Conservation (phyloP, 2,113 vertebrate genomes). For the Chaenogobius annularis region DNA sequence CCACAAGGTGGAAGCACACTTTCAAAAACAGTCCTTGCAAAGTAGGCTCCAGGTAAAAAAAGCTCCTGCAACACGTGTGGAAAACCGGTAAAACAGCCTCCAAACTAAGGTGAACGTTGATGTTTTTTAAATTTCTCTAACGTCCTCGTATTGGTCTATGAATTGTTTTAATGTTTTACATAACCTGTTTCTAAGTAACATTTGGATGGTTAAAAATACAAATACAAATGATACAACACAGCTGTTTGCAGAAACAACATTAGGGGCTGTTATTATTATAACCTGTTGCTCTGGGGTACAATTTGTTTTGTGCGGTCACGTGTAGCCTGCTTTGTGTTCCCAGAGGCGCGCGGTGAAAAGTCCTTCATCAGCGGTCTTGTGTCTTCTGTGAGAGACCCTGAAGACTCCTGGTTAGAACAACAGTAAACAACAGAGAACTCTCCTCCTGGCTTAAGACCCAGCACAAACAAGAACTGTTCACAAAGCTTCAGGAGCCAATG, state of each 20-base stretch:
- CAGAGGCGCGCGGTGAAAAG: not conserved
- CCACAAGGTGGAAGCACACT: not conserved
- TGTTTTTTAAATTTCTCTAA: not conserved
- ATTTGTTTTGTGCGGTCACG: not conserved
- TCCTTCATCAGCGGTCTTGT: not conserved
- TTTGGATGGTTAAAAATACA: not conserved
- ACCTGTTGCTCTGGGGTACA: not conserved
- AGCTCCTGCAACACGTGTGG: too few relatives aligned
- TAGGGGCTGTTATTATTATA: not conserved
- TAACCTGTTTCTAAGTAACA: not conserved
- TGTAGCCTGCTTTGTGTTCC: not conserved
- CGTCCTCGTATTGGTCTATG: not conserved
- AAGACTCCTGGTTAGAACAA: not conserved
- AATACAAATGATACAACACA: not conserved
- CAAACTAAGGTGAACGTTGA: not conserved
- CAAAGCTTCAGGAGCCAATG: not conserved
- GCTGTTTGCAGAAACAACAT: not conserved
- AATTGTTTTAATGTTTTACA: not conserved
- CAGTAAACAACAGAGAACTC: not conserved
- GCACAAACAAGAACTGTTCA: not conserved
- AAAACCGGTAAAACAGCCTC: not conserved
- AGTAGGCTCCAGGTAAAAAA: not conserved
- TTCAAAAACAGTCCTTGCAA: not conserved
- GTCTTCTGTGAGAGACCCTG: not conserved
- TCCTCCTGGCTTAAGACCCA: not conserved